Percentiles rank a stretch among this genome's conserved stretches.
Conservation (phyloP, 1,140 invertebrate species). For the Lineus longissimus region DNA sequence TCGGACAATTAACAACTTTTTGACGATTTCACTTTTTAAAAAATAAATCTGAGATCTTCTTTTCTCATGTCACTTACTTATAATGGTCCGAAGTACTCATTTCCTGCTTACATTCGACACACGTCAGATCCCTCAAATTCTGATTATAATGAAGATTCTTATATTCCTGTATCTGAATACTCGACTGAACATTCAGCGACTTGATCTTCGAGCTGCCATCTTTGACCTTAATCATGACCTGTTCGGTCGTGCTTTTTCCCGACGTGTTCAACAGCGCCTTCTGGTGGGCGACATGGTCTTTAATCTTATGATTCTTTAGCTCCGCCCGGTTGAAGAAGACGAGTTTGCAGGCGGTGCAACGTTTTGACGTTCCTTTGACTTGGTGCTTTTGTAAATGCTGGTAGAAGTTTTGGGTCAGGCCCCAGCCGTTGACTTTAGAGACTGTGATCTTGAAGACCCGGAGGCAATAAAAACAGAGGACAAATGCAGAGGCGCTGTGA, state of each 20-base stretch:
- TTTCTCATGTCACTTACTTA: constrained; percentile 31
- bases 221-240: constrained; percentile 41
- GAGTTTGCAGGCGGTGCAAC: constrained; percentile 42
- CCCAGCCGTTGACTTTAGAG: constrained; percentile 42
- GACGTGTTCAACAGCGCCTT: constrained; percentile 31
- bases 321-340: constrained; percentile 42
- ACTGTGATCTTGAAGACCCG: constrained; percentile 41
- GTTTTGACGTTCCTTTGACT: constrained; percentile 35
- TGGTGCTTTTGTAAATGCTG: constrained; percentile 48
- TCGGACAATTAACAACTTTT: no score
- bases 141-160: constrained; percentile 26
- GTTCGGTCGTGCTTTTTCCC: constrained; percentile 20
- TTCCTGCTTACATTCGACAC: constrained; percentile 42
- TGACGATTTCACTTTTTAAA: no score
- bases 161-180: constrained; percentile 38
- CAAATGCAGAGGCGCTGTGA: constrained; percentile 42
- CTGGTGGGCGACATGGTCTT: constrained; percentile 37
- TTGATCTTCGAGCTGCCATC: constrained; percentile 26
- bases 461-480: constrained; percentile 50
- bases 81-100: constrained; percentile 44
- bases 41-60: no score
- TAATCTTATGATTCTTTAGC: constrained; percentile 38
- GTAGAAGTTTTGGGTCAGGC: constrained; percentile 46
- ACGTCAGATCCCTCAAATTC: constrained; percentile 21
- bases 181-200: constrained; percentile 43